A percentile compares a stretch with the other conserved stretches of the same genome.
These are phyloP conservation scores for Dysdera silvatica DNA, from an alignment of 1,140 invertebrate species.

Conservation along the genomic window DNA sequence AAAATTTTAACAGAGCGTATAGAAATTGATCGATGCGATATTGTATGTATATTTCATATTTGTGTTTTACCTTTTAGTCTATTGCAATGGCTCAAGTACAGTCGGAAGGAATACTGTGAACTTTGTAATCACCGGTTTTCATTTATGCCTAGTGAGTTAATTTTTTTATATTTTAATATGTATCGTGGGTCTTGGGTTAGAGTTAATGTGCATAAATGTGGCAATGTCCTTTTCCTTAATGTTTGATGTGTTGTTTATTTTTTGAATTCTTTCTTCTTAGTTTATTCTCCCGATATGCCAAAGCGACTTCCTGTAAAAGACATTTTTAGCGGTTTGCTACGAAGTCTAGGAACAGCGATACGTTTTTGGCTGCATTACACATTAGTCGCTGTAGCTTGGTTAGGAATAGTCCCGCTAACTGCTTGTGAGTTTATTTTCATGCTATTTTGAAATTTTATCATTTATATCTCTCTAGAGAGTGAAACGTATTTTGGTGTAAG, in stretches of 20 bases:
- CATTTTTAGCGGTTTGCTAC: constrained; percentile 76
- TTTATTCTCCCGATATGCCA: constrained; percentile 99
- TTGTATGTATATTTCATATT: constrained; percentile 13
- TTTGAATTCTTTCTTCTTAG: constrained; percentile 39
- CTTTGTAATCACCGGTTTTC: constrained; percentile 95
- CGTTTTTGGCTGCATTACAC: constrained; percentile 96
- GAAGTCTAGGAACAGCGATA: constrained; percentile 80
- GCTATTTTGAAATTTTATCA: constrained; percentile 2
- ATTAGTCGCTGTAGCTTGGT: constrained; percentile 90
- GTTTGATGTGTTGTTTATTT: background rate
- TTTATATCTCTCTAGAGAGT: too few species aligned
- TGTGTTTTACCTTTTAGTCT: constrained; percentile 41
- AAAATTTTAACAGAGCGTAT: too few species aligned
- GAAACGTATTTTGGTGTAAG: too few species aligned
- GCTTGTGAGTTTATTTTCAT: constrained; percentile 58
- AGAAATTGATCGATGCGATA: too few species aligned
- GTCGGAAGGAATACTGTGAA: constrained; percentile 97
- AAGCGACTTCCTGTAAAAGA: constrained; percentile 83
- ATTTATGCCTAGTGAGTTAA: constrained; percentile 76
- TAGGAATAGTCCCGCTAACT: constrained; percentile 91
- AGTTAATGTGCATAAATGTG: background rate
- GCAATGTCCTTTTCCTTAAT: background rate
- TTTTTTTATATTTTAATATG: background rate
- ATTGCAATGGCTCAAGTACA: constrained; percentile 68
- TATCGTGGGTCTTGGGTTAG: background rate